A percentile compares a stretch with the other conserved stretches of the same genome.
phyloP scores from a whole-genome alignment of 2,888 invertebrate species.

The Heliconius sara region DNA sequence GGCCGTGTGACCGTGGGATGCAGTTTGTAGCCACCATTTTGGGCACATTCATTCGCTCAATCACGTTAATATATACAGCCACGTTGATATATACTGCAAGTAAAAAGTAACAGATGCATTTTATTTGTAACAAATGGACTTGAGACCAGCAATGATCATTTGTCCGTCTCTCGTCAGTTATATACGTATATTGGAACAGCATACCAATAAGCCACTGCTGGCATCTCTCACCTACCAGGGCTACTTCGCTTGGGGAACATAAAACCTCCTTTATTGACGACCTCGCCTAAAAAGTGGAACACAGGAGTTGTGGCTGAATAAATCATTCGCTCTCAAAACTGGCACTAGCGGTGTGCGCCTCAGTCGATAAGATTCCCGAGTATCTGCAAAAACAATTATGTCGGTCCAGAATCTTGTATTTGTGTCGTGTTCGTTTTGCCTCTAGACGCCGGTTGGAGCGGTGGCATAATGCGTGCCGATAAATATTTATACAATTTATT shows the following conservation, averaged over 20 bases:
- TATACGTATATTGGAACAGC: conserved; percentile 40
- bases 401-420: conserved; percentile 71
- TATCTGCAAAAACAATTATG: conserved; percentile 80
- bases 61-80: conserved; percentile 37
- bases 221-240: conserved; percentile 46
- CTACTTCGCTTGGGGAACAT: conserved; percentile 44
- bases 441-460: conserved; percentile 62
- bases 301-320: conserved; percentile 51
- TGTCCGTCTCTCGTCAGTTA: conserved; percentile 31
- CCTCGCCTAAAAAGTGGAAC: conserved; percentile 51
- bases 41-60: conserved; percentile 43
- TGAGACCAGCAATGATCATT: conserved; percentile 21
- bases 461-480: conserved; percentile 73
- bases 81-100: neutral
- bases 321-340: conserved; percentile 63
- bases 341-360: conserved; percentile 73
- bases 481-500: conserved; percentile 82
- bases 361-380: conserved; percentile 67
- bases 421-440: conserved; percentile 66
- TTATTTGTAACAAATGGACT: conserved; percentile 36
- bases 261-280: conserved; percentile 49
- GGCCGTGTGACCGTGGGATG: conserved; percentile 40
- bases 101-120: conserved; percentile 40
- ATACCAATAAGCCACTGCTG: conserved; percentile 46
- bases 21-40: conserved; percentile 39